Conservation (phyloP, 2,113 vertebrate species). For the Takifugu flavidus region DNA sequence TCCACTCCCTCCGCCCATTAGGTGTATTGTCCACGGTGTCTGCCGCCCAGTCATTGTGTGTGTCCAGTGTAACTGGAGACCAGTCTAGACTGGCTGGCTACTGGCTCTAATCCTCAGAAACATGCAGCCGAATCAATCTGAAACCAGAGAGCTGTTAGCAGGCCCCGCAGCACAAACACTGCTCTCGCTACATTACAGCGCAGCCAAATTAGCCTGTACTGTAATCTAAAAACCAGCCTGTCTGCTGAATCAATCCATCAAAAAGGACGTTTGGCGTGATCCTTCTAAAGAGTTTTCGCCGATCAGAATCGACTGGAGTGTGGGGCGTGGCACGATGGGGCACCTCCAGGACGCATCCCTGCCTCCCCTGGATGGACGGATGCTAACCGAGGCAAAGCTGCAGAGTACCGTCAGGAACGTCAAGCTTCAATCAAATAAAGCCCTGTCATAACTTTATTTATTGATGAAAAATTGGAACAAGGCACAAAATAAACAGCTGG, state of each 20-base stretch:
- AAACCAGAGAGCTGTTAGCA: slow-evolving; percentile 80
- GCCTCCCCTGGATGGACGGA: too few relatives aligned
- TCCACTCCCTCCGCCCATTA: slow-evolving; percentile 13
- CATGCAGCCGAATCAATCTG: slow-evolving; percentile 91
- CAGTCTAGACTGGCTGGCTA: slow-evolving; percentile 96
- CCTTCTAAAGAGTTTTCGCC: too few relatives aligned
- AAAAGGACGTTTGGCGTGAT: too few relatives aligned
- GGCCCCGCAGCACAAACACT: slow-evolving; percentile 45
- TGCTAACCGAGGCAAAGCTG: too few relatives aligned
- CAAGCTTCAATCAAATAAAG: too few relatives aligned
- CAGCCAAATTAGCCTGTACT: neutral
- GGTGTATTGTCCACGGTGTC: slow-evolving; percentile 49
- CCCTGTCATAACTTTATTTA: neutral
- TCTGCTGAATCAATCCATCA: too few relatives aligned
- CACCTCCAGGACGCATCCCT: too few relatives aligned
- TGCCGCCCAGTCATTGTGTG: slow-evolving; percentile 80
- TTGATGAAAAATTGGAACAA: neutral
- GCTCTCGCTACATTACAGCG: slow-evolving; percentile 24
- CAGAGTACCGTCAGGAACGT: too few relatives aligned
- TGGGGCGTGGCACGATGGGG: too few relatives aligned
- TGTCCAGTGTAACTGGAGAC: slow-evolving; percentile 88
- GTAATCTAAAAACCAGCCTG: slow-evolving; percentile 6
- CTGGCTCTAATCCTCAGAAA: slow-evolving; percentile 90
- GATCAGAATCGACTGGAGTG: too few relatives aligned
- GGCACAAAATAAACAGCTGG: neutral